Percentiles rank a stretch among this genome's conserved stretches.
These are phyloP conservation scores for Cryptus viduatorius DNA, from an alignment of 2,888 invertebrate genomes.

Conservation along the genomic window DNA sequence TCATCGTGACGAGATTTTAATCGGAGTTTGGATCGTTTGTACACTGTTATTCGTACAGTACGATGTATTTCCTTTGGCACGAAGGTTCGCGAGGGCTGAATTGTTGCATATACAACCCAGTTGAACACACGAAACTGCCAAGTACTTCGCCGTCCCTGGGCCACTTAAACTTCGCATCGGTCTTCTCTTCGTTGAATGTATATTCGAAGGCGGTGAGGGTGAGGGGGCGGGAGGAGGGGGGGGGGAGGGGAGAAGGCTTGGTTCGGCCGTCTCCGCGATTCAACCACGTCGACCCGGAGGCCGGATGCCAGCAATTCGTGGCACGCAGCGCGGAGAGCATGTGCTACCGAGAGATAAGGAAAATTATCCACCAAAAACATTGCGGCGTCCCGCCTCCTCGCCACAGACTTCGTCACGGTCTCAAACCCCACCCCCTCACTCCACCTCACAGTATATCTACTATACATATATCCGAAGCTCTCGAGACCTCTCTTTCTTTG, in stretches of 20 bases:
- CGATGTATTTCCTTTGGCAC: conserved; percentile 57
- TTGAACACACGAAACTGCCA: conserved; percentile 47
- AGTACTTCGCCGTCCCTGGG: conserved; percentile 18
- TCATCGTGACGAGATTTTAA: conserved; percentile 65
- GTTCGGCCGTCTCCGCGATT: conserved; percentile 35
- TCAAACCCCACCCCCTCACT: conserved; percentile 23
- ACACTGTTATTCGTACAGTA: conserved; percentile 33
- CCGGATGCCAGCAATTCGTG: conserved; percentile 79
- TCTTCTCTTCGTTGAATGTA: conserved; percentile 49
- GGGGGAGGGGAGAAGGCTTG: conserved; percentile 12
- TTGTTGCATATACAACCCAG: conserved; percentile 12
- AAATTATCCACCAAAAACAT: conserved; percentile 76
- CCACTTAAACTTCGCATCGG: conserved; percentile 62
- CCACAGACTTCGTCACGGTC: conserved; percentile 68
- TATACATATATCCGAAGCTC: neutral
- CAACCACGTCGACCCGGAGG: conserved; percentile 60
- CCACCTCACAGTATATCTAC: neutral
- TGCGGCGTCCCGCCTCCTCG: conserved; percentile 61
- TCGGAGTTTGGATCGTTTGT: conserved; percentile 53
- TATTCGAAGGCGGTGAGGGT: conserved; percentile 28
- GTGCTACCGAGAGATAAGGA: conserved; percentile 82
- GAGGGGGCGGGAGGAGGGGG: conserved; percentile 33
- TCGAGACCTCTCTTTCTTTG: conserved; percentile 5
- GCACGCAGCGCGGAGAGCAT: conserved; percentile 81
- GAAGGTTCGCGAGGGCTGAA: conserved; percentile 51